Evolutionary conservation across 2,888 invertebrate genomes (phyloP).

Genomic region (Limnephilus rhombicus): DNA sequence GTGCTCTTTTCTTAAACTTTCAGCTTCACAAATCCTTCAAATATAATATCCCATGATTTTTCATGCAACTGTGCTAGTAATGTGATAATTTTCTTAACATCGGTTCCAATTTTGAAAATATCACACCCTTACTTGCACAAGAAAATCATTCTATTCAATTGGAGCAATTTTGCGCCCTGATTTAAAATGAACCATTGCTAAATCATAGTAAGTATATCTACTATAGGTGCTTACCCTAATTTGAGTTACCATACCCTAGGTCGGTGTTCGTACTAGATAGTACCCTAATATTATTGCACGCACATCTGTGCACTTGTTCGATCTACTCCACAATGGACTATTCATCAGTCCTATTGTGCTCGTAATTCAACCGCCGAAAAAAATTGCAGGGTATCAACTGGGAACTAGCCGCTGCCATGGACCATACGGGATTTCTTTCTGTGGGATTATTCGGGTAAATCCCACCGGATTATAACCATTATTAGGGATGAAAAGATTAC

Average conservation of each 20-base stretch:
- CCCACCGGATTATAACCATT: background rate
- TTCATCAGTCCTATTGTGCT: conserved; percentile 41
- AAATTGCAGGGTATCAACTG: conserved; percentile 17
- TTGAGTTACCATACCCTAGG: background rate
- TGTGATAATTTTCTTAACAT: too few relatives aligned
- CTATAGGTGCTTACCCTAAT: background rate
- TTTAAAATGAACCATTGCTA: background rate
- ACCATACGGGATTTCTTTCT: conserved; percentile 19
- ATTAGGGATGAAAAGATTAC: conserved; percentile 15
- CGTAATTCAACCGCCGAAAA: conserved; percentile 16
- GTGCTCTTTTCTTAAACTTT: too few relatives aligned
- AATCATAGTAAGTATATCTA: too few relatives aligned
- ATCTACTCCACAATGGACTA: conserved; percentile 33
- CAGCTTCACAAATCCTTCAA: too few relatives aligned
- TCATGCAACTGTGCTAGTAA: too few relatives aligned
- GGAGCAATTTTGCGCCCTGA: background rate
- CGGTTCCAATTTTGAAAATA: too few relatives aligned
- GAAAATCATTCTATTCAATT: too few relatives aligned
- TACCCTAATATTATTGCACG: conserved; percentile 17
- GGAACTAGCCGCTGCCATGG: background rate
- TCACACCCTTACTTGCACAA: too few relatives aligned
- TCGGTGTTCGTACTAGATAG: background rate
- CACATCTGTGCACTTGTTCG: conserved; percentile 55
- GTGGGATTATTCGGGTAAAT: background rate
- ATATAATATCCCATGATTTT: too few relatives aligned